phyloP scores from a whole-genome alignment of 1,140 invertebrate species.

The Pemphigus obesinymphae region DNA sequence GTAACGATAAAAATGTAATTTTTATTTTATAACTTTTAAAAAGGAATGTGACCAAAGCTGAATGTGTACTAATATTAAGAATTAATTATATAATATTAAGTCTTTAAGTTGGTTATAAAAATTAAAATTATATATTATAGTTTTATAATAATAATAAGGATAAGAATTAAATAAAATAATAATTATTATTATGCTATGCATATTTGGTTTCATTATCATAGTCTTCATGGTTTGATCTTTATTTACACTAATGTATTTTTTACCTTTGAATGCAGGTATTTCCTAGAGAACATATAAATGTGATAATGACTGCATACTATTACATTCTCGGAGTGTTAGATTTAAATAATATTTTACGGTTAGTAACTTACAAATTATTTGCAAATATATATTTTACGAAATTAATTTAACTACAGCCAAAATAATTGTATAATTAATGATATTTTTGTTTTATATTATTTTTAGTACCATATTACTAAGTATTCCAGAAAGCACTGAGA shows the following conservation, averaged over 20 bases:
- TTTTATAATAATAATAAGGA: no score
- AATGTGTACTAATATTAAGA: no score
- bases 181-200: no score
- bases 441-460: not conserved
- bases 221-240: no score
- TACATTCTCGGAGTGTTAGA: slow-evolving; percentile 92
- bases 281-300: slow-evolving; percentile 94
- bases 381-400: not conserved
- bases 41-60: no score
- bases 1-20: no score
- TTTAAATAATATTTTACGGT: slow-evolving; percentile 84
- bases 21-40: no score
- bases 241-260: not conserved
- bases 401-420: not conserved
- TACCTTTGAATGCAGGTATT: slow-evolving; percentile 75
- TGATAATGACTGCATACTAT: slow-evolving; percentile 89
- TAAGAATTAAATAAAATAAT: no score
- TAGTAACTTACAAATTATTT: slow-evolving; percentile 46
- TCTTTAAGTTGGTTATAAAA: no score
- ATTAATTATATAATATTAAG: no score
- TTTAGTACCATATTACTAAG: slow-evolving; percentile 66
- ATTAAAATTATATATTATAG: no score
- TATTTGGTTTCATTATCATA: no score
- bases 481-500: slow-evolving; percentile 66
- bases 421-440: not conserved